These are phyloP conservation scores for Autographa gamma DNA, from an alignment of 2,888 invertebrate species.

Conservation along the genomic window DNA sequence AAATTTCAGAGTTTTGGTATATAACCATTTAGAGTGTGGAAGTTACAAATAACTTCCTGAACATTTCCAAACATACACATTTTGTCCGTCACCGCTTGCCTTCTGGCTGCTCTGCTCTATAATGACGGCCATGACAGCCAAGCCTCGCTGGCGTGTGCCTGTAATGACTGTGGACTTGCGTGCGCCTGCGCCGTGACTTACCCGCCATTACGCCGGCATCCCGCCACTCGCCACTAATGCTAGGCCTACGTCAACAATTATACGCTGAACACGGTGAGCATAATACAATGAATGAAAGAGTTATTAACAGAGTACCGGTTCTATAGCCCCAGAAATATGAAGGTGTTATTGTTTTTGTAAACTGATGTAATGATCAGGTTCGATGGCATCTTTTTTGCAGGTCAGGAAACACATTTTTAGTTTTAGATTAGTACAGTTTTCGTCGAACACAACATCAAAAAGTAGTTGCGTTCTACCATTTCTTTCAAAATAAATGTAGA, in stretches of 20 bases:
- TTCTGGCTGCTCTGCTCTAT: conserved; percentile 21
- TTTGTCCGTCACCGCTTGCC: not conserved
- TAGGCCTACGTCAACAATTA: conserved; percentile 3
- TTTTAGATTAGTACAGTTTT: no score
- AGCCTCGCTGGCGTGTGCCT: conserved; percentile 25
- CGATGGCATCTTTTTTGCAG: no score
- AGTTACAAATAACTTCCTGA: not conserved
- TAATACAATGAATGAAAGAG: conserved; percentile 2
- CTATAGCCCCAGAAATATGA: not conserved
- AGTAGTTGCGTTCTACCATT: no score
- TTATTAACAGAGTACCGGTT: not conserved
- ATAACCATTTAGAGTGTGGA: no score
- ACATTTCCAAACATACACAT: not conserved
- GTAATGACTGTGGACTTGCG: conserved; percentile 29
- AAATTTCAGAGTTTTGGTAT: no score
- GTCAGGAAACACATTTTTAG: no score
- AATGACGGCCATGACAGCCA: conserved; percentile 38
- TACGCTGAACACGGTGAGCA: not conserved
- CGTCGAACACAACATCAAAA: no score
- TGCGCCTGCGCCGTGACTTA: conserved; percentile 48
- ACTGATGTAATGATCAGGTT: no score
- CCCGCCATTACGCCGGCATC: conserved; percentile 32
- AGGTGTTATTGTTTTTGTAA: no score
- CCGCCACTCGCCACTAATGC: conserved; percentile 25
- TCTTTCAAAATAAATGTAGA: no score